These are phyloP conservation scores for Myopa testacea DNA, from an alignment of 2,888 invertebrate genomes.

Conservation along the genomic window DNA sequence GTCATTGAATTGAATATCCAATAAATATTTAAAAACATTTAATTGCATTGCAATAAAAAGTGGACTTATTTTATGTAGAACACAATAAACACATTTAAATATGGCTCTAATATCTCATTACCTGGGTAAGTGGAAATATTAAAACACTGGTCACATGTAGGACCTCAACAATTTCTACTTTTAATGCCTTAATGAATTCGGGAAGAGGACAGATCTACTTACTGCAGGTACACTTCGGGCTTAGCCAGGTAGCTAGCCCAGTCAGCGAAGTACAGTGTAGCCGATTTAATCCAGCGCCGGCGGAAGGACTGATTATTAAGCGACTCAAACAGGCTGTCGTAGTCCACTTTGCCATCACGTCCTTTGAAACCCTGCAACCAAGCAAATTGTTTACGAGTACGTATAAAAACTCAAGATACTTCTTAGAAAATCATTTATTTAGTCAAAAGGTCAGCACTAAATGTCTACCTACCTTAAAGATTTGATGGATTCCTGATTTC, in stretches of 20 bases:
- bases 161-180: too few species aligned
- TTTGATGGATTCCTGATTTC: constrained; percentile 78
- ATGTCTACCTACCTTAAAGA: constrained; percentile 70
- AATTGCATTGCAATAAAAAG: too few species aligned
- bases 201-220: constrained; percentile 52
- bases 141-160: too few species aligned
- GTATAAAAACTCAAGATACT: neutral
- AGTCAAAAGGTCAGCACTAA: neutral
- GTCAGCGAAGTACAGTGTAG: constrained; percentile 80
- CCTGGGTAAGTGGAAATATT: too few species aligned
- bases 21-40: too few species aligned
- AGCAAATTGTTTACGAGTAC: neutral
- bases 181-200: too few species aligned
- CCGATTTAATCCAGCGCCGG: constrained; percentile 82
- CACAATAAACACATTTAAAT: too few species aligned
- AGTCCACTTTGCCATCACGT: constrained; percentile 77
- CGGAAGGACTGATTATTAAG: constrained; percentile 85
- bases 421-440: neutral
- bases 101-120: too few species aligned
- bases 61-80: too few species aligned
- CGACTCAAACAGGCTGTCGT: constrained; percentile 79
- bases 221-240: constrained; percentile 81
- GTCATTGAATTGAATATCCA: too few species aligned
- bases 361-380: constrained; percentile 72
- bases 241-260: constrained; percentile 81